A percentile compares a stretch with the other conserved stretches of the same genome.
These are phyloP conservation scores for Caloenas nicobarica DNA, from an alignment of 2,113 vertebrate genomes.

Conservation along the genomic window DNA sequence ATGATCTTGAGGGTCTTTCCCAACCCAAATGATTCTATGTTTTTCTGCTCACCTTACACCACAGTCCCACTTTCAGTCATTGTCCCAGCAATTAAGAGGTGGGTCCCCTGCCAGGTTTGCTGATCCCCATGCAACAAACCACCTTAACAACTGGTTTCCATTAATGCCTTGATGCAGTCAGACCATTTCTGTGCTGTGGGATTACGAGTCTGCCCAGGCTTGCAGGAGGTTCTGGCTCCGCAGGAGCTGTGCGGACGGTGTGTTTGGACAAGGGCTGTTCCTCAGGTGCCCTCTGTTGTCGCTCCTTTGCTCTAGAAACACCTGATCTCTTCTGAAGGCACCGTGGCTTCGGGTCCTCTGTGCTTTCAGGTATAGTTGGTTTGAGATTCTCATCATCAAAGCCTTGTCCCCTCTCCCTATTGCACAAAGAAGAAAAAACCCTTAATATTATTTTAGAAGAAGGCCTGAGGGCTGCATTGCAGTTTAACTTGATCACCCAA, in stretches of 20 bases:
- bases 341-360: neutral
- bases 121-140: neutral
- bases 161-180: neutral
- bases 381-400: neutral
- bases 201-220: neutral
- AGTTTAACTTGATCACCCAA: slow-evolving; percentile 28
- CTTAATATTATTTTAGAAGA: neutral
- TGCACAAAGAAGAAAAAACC: neutral
- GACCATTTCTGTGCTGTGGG: rapidly evolving
- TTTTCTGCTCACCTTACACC: neutral
- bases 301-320: neutral
- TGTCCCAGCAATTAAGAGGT: neutral
- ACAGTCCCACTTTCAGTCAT: neutral
- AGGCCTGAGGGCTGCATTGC: slow-evolving; percentile 4
- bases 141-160: neutral
- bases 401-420: neutral
- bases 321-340: neutral
- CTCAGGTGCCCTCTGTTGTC: neutral
- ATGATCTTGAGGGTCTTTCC: too few relatives aligned
- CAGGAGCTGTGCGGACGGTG: rapidly evolving
- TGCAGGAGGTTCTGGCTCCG: neutral
- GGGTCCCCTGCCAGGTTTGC: neutral
- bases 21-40: too few relatives aligned
- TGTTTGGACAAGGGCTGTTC: neutral
- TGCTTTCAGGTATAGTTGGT: neutral